Percentiles rank a stretch among this genome's conserved stretches.
These are phyloP conservation scores for Aptenodytes patagonicus DNA, from an alignment of 2,113 vertebrate species.

Conservation along the genomic window DNA sequence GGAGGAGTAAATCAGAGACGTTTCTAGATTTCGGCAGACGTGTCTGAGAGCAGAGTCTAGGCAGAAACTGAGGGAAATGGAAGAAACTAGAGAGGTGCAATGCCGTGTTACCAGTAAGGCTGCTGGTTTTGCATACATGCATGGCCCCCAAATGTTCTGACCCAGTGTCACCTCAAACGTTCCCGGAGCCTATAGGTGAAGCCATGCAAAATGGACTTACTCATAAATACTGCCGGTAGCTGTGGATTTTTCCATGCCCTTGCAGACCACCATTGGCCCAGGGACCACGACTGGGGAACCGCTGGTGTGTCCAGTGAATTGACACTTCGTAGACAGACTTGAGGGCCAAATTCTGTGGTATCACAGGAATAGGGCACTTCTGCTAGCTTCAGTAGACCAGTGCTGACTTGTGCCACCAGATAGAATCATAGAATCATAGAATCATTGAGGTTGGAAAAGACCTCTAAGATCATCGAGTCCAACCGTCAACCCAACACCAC, in stretches of 20 bases:
- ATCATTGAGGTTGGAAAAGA: too few relatives aligned
- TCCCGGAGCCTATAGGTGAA: not conserved
- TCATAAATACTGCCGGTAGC: not conserved
- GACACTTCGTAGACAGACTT: not conserved
- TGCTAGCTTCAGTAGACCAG: not conserved
- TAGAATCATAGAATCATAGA: too few relatives aligned
- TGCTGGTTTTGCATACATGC: not conserved
- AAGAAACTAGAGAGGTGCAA: not conserved
- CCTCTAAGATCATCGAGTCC: too few relatives aligned
- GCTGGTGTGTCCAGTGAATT: not conserved
- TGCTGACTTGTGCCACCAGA: not conserved
- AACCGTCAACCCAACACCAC: too few relatives aligned
- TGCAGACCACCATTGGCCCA: not conserved
- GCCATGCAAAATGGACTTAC: not conserved
- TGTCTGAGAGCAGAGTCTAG: not conserved
- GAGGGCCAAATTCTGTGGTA: not conserved
- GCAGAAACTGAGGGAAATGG: not conserved
- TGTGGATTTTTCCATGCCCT: not conserved
- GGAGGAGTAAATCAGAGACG: not conserved
- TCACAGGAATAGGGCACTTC: too few relatives aligned
- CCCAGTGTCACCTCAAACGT: not conserved
- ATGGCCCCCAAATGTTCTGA: not conserved
- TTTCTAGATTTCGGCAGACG: rapidly evolving
- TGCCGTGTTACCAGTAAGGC: not conserved
- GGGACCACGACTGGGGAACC: not conserved